Conservation (phyloP, 2,888 invertebrate species). For the Dolichomitus sp. region DNA sequence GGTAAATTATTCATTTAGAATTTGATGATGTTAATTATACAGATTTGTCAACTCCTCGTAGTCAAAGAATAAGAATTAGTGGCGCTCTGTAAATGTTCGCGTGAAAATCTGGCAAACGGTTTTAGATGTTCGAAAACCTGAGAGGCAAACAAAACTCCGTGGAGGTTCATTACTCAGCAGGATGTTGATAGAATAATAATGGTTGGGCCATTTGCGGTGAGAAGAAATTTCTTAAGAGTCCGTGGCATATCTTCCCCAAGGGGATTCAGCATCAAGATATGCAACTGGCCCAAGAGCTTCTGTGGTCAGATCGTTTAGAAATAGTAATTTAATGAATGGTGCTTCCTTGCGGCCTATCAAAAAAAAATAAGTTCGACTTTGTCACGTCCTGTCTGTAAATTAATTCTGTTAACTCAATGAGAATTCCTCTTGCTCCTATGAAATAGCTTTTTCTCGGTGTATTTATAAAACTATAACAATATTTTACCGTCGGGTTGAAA, state of each 20-base stretch:
- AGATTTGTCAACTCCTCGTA: background rate
- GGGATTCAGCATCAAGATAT: conserved; percentile 55
- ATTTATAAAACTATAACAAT: too few species aligned
- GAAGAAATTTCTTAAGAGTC: conserved; percentile 35
- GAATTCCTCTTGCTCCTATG: background rate
- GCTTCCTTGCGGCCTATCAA: background rate
- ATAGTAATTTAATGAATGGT: conserved; percentile 43
- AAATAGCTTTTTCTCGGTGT: too few species aligned
- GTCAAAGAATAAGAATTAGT: conserved; percentile 4
- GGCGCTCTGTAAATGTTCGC: background rate
- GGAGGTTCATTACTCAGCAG: conserved; percentile 57
- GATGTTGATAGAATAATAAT: conserved; percentile 64
- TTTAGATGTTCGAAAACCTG: conserved; percentile 22
- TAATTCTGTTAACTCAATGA: too few species aligned
- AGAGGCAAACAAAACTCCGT: conserved; percentile 15
- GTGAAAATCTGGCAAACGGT: conserved; percentile 59
- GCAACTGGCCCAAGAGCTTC: conserved; percentile 47
- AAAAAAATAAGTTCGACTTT: conserved; percentile 21
- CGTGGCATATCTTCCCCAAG: conserved; percentile 13
- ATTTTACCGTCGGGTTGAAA: background rate
- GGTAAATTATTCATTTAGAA: background rate
- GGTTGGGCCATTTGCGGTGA: conserved; percentile 52
- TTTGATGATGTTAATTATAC: background rate
- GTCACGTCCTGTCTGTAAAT: background rate
- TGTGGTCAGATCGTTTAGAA: conserved; percentile 41